Percentiles rank a stretch among this genome's conserved stretches.
Evolutionary conservation across 2,113 vertebrate species (phyloP).

Genomic region (Struthidea cinerea): DNA sequence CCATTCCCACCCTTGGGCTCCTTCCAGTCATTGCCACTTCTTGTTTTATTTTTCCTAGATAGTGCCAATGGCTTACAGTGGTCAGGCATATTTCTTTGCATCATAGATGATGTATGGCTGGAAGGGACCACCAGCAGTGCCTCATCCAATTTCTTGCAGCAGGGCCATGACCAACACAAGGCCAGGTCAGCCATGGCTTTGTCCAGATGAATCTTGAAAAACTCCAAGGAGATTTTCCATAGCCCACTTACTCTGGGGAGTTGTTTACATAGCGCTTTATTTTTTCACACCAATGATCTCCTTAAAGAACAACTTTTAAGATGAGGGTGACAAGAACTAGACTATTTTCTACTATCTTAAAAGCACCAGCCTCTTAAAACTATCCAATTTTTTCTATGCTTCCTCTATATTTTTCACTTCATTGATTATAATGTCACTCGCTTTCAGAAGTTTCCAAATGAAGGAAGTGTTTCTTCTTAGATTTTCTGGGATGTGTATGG

Average conservation of each 20-base stretch:
- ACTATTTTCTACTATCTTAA: neutral
- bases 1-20: neutral
- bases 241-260: neutral
- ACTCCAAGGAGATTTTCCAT: neutral
- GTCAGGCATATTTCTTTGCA: neutral
- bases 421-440: conserved; percentile 3
- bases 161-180: neutral
- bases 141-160: neutral
- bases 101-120: neutral
- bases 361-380: neutral
- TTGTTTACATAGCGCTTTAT: neutral
- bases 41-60: neutral
- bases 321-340: neutral
- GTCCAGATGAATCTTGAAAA: neutral
- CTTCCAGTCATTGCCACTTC: neutral
- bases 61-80: neutral
- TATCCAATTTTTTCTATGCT: neutral
- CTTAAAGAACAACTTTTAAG: neutral
- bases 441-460: neutral
- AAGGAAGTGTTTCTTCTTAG: neutral
- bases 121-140: neutral
- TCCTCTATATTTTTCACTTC: neutral
- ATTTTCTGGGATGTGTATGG: neutral
- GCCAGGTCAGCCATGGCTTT: neutral
- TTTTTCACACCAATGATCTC: neutral